Percentiles rank a stretch among this genome's conserved stretches.
Conservation (phyloP, 2,888 invertebrate genomes). For the Callimorpha dominula region DNA sequence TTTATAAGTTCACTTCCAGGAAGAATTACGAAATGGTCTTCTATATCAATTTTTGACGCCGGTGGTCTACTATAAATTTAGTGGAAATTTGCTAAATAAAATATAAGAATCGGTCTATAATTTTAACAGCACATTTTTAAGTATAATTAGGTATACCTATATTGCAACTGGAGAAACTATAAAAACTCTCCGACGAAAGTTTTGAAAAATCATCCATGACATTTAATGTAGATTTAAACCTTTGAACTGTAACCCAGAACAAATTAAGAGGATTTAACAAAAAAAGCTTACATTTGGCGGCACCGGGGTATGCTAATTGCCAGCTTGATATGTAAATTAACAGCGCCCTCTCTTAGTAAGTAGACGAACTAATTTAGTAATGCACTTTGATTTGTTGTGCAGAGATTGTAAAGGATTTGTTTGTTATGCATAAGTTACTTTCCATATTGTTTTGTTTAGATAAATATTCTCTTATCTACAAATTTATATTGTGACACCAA, state of each 20-base stretch:
- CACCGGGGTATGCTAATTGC: constrained; percentile 76
- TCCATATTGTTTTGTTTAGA: neutral
- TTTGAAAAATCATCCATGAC: neutral
- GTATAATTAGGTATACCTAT: neutral
- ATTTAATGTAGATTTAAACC: constrained; percentile 8
- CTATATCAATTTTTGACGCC: too few relatives aligned
- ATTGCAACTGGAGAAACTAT: neutral
- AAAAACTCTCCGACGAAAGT: neutral
- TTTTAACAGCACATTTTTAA: too few relatives aligned
- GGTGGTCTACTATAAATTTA: too few relatives aligned
- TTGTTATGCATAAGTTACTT: constrained; percentile 22
- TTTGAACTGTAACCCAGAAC: constrained; percentile 50
- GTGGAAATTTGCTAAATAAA: too few relatives aligned
- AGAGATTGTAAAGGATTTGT: constrained; percentile 45
- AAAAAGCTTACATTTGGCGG: constrained; percentile 70
- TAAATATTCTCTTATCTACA: neutral
- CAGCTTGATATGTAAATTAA: constrained; percentile 66
- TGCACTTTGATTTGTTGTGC: constrained; percentile 48
- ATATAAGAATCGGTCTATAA: too few relatives aligned
- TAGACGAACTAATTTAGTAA: constrained; percentile 51
- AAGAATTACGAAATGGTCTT: too few relatives aligned
- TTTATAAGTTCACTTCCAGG: neutral
- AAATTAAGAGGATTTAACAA: constrained; percentile 75
- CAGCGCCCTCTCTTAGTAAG: constrained; percentile 69
- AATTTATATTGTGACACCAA: neutral